These are phyloP conservation scores for Formica aserva DNA, from an alignment of 2,888 invertebrate genomes.

Conservation along the genomic window DNA sequence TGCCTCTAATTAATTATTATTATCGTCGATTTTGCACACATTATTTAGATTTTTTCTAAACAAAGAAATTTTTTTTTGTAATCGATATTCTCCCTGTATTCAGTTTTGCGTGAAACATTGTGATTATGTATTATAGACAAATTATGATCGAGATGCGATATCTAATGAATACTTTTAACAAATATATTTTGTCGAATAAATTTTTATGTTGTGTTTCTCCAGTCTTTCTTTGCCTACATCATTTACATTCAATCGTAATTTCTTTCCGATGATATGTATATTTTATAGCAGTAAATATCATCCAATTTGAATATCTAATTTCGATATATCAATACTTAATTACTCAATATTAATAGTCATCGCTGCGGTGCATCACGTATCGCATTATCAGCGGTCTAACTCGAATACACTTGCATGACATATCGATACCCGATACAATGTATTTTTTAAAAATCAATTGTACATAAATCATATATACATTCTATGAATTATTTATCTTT, in stretches of 20 bases:
- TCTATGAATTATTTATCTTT: conserved; percentile 31
- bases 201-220: neutral
- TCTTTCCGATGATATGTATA: neutral
- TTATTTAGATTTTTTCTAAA: neutral
- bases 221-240: neutral
- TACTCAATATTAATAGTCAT: neutral
- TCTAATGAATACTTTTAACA: neutral
- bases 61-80: neutral
- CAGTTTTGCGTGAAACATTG: neutral
- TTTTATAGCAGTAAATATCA: neutral
- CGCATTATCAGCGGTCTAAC: neutral
- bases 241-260: neutral
- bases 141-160: neutral
- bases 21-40: neutral
- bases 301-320: conserved; percentile 7
- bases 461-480: neutral
- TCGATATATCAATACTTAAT: neutral
- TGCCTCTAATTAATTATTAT: neutral
- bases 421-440: conserved; percentile 1
- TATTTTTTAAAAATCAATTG: neutral
- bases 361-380: neutral
- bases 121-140: neutral
- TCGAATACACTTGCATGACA: neutral
- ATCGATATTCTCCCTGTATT: neutral
- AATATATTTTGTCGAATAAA: neutral